phyloP scores from a whole-genome alignment of 1,140 invertebrate species.

The Aphelenchoides avenae region DNA sequence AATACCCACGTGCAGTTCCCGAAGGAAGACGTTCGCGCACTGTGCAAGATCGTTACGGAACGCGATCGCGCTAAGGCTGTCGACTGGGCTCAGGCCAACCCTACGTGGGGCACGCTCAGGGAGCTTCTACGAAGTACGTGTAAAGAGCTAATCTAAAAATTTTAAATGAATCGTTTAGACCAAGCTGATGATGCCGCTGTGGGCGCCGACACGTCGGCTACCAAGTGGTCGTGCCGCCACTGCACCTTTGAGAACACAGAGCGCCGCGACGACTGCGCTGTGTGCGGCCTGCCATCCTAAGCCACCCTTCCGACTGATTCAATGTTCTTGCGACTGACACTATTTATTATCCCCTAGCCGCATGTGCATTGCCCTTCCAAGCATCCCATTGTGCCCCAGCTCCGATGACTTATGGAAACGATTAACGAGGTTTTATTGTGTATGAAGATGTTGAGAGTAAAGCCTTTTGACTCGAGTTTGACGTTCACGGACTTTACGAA shows the following conservation, averaged over 20 bases:
- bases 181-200: not conserved
- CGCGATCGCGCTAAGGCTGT: not conserved
- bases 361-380: no score
- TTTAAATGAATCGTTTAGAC: constrained; percentile 9
- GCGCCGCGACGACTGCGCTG: constrained; percentile 36
- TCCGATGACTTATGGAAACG: no score
- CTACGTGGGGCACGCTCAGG: not conserved
- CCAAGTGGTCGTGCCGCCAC: constrained; percentile 46
- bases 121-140: not conserved
- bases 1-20: constrained; percentile 49
- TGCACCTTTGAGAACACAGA: constrained; percentile 53
- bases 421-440: no score
- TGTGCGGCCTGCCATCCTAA: constrained; percentile 49
- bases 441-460: no score
- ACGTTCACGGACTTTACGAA: no score
- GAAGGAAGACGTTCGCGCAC: constrained; percentile 34
- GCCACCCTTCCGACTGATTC: not conserved
- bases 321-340: no score
- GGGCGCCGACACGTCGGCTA: not conserved
- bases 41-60: constrained; percentile 19
- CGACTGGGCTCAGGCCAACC: constrained; percentile 3
- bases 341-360: no score
- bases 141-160: no score
- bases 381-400: no score
- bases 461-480: no score